phyloP scores from a whole-genome alignment of 2,113 vertebrate genomes.

The Nannospalax galili region DNA sequence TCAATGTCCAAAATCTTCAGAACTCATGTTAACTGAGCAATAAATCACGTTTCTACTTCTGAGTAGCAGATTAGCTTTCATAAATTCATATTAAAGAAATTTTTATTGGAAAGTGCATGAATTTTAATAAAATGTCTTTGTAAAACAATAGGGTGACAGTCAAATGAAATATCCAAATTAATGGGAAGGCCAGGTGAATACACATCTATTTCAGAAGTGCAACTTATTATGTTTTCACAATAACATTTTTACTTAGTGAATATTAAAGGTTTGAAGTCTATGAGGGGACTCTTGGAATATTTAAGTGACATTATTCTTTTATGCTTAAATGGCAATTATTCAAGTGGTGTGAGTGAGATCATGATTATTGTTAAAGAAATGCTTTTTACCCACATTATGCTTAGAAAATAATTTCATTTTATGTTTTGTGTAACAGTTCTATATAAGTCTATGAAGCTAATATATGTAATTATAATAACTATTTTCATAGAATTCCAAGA shows the following conservation, averaged over 20 bases:
- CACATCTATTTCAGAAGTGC: neutral
- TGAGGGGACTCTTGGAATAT: neutral
- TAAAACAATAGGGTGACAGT: conserved; percentile 53
- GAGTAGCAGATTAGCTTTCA: neutral
- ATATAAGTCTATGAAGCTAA: neutral
- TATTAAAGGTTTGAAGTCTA: conserved; percentile 26
- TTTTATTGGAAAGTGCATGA: neutral
- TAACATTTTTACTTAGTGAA: conserved; percentile 58
- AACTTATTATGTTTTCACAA: conserved; percentile 44
- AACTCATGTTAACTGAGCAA: neutral
- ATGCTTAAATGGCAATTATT: conserved; percentile 48
- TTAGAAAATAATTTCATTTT: conserved; percentile 58
- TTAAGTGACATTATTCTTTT: conserved; percentile 42
- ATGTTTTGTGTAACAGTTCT: neutral
- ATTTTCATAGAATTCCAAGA: neutral
- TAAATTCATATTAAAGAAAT: neutral
- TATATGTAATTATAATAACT: conserved; percentile 33
- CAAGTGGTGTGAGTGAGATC: neutral
- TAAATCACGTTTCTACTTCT: conserved; percentile 3
- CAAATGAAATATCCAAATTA: conserved; percentile 33
- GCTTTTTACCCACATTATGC: neutral
- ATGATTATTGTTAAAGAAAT: conserved; percentile 15
- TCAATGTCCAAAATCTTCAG: neutral
- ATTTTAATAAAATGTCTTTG: conserved; percentile 53
- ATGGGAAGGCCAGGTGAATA: neutral